Conservation (phyloP, 2,888 invertebrate species). For the Scotopteryx bipunctaria region DNA sequence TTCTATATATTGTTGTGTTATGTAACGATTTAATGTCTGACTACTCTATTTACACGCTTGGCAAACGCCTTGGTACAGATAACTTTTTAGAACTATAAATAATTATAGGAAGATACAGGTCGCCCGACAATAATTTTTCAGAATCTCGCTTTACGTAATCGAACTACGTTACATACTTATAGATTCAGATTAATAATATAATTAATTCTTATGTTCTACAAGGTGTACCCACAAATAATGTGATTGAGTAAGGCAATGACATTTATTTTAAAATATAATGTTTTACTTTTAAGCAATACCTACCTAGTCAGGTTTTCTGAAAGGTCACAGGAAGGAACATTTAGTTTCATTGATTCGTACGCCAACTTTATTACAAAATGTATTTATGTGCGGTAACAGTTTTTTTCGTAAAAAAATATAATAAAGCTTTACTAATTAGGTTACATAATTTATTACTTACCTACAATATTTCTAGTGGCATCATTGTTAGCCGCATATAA, state of each 20-base stretch:
- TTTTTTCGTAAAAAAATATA: too few species aligned
- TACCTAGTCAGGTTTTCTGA: conserved; percentile 9
- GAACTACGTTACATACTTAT: too few species aligned
- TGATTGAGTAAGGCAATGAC: conserved; percentile 2
- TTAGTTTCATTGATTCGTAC: not conserved
- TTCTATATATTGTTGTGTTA: not conserved
- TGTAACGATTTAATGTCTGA: conserved; percentile 2
- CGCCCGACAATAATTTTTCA: conserved; percentile 33
- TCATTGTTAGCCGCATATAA: conserved; percentile 2
- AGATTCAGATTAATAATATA: too few species aligned
- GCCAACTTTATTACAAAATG: not conserved
- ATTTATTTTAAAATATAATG: conserved; percentile 7
- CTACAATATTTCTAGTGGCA: not conserved
- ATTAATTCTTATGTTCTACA: too few species aligned
- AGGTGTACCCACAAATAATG: too few species aligned
- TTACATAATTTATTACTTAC: not conserved
- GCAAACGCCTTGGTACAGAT: conserved; percentile 50
- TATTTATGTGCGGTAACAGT: too few species aligned
- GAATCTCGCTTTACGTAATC: conserved; percentile 11
- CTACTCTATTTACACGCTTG: conserved; percentile 52
- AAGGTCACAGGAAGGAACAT: conserved; percentile 16
- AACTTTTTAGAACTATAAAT: conserved; percentile 43
- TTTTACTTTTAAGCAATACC: conserved; percentile 13
- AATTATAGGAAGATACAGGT: conserved; percentile 27
- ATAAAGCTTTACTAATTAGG: too few species aligned